A percentile compares a stretch with the other conserved stretches of the same genome.
phyloP scores from a whole-genome alignment of 2,888 invertebrate species.

The Cheiracanthium punctorium region DNA sequence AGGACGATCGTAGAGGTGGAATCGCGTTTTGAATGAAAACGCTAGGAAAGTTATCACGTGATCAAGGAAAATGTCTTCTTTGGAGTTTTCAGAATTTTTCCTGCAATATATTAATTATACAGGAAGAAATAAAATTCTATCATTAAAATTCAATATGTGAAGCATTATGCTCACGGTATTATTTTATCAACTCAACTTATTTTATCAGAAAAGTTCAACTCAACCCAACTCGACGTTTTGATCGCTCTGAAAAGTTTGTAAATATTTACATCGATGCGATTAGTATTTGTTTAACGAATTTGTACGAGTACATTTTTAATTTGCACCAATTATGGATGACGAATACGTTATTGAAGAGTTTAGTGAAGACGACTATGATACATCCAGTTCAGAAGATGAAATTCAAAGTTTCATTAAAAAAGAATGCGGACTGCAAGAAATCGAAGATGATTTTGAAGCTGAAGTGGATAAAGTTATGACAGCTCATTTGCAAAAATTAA shows the following conservation, averaged over 20 bases:
- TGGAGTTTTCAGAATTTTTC: background rate
- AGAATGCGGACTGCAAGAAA: conserved; percentile 40
- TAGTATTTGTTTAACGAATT: background rate
- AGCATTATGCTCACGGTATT: background rate
- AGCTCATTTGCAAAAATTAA: conserved; percentile 69
- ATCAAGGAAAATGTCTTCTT: background rate
- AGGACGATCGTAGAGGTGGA: conserved; percentile 46
- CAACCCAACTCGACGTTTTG: background rate
- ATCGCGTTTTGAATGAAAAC: conserved; percentile 12
- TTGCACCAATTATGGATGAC: conserved; percentile 54
- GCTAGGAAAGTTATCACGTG: conserved; percentile 12
- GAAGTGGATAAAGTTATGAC: conserved; percentile 74
- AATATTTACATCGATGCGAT: too few relatives aligned
- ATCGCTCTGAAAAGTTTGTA: background rate
- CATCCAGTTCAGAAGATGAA: conserved; percentile 59
- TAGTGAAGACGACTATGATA: conserved; percentile 57
- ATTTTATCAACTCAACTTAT: too few relatives aligned
- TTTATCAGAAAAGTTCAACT: background rate
- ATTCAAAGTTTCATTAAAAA: conserved; percentile 43
- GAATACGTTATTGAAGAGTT: conserved; percentile 58
- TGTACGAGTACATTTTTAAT: too few relatives aligned
- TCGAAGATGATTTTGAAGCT: conserved; percentile 74
- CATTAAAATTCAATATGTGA: background rate
- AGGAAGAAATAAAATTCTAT: background rate
- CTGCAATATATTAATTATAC: background rate